These are phyloP conservation scores for Oligia strigilis DNA, from an alignment of 2,888 invertebrate genomes.

Conservation along the genomic window DNA sequence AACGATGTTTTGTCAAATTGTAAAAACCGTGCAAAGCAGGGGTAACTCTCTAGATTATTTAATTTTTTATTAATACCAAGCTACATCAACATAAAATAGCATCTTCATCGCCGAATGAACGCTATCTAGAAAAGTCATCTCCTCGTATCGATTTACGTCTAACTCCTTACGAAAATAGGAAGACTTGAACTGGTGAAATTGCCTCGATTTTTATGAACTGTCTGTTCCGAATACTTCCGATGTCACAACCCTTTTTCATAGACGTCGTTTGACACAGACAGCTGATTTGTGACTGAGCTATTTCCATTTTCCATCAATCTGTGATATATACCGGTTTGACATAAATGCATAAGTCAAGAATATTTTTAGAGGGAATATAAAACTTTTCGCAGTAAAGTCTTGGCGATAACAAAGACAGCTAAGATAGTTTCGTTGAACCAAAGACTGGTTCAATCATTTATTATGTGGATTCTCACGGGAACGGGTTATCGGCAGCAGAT, in stretches of 20 bases:
- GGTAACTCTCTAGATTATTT: background rate
- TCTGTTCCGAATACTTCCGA: constrained; percentile 44
- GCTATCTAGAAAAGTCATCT: constrained; percentile 4
- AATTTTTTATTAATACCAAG: background rate
- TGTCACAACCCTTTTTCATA: constrained; percentile 63
- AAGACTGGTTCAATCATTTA: constrained; percentile 12
- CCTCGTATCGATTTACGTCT: constrained; percentile 16
- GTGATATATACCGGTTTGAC: constrained; percentile 30
- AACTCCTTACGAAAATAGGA: constrained; percentile 26
- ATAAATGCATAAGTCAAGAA: constrained; percentile 46
- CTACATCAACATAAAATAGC: constrained; percentile 3
- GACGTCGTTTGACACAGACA: constrained; percentile 58
- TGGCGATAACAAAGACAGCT: constrained; percentile 17
- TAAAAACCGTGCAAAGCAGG: background rate
- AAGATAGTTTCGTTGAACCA: background rate
- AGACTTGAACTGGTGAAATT: constrained; percentile 45
- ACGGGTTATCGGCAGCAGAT: background rate
- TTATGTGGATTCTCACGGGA: constrained; percentile 5
- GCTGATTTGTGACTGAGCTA: constrained; percentile 48
- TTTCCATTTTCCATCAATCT: constrained; percentile 41
- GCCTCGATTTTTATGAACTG: constrained; percentile 59
- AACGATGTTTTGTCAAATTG: background rate
- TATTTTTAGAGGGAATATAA: constrained; percentile 38
- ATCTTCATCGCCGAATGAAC: background rate
- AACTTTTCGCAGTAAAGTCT: constrained; percentile 28